Evolutionary conservation across 1,140 invertebrate species (phyloP), one percentile per base, ranked within the genome.

Genomic region (Papilio helenus): DNA sequence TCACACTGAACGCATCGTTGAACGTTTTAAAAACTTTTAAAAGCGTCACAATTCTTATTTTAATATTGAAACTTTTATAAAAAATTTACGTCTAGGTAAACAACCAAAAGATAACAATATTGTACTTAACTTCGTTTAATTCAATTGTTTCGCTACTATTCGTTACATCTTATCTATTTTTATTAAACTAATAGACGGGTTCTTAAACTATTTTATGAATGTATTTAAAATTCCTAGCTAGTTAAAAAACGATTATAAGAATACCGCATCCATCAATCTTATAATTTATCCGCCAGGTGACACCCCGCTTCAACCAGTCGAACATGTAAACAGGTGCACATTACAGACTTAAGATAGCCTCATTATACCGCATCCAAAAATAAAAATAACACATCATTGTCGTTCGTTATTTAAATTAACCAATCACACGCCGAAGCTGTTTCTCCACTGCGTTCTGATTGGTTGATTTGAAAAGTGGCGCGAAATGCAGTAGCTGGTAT

Each of bases 241-340:
- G 20, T 73, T 73, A 44, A 46, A 72, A 73, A 73, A 12, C 72
- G 42, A 46, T 72, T 20, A 73, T 20, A 46, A 42, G 49, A 73
- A 73, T 73, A 42, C 72, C 72, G 23, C 72, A 14, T 73, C 39
- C 34, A 73, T 73, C 72, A 42, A 49, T 49, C 71, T 5, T 0
- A 39, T n/a, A n/a, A 42, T 72, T 23, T 23, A 71, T n/a, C 0
- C 42, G 4, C 8, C 71, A 72, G 71, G 39, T 72, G 71, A 20
- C 12, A 2, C 26, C 12, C 3, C 12, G 71, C n/a, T 18, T 29
- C 14, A 26, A 72, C 71, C 71, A 42, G 71, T 72, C 18, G 14
- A 39, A 72, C 68, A 20, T 18, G 71, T 72, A 14, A 10, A 72
- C 71, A 42, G 71, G 71, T 72, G 34, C 9, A 18, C 34, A 55